Percentiles rank a stretch among this genome's conserved stretches.
phyloP scores from a whole-genome alignment of 2,888 invertebrate genomes.

The Amaurobius ferox region DNA sequence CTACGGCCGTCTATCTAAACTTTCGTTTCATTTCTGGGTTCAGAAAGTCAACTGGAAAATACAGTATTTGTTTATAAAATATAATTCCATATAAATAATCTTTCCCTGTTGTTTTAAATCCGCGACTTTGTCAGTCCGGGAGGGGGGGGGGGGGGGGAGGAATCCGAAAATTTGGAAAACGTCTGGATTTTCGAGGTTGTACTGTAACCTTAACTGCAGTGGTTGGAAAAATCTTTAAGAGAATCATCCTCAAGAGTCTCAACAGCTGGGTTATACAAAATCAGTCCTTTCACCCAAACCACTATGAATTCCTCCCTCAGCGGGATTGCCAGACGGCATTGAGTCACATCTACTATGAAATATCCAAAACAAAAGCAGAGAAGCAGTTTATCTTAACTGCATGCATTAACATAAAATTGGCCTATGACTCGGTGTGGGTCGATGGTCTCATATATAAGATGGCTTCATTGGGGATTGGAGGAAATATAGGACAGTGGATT shows the following conservation, averaged over 20 bases:
- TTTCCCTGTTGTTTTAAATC: no score
- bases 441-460: not conserved
- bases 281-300: not conserved
- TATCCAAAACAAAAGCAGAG: not conserved
- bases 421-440: not conserved
- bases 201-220: not conserved
- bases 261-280: not conserved
- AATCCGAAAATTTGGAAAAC: no score
- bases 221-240: not conserved
- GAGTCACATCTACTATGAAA: not conserved
- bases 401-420: not conserved
- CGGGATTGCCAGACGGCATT: not conserved
- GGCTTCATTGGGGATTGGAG: not conserved
- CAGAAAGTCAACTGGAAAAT: no score
- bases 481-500: not conserved
- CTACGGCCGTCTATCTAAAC: no score
- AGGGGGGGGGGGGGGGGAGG: no score
- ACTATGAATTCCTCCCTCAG: not conserved
- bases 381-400: not conserved
- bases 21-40: no score
- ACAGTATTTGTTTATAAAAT: no score
- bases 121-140: no score
- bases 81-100: no score
- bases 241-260: not conserved
- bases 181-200: no score